Conservation (phyloP, 2,888 invertebrate species). For the Lepidocyrtoides sp. region DNA sequence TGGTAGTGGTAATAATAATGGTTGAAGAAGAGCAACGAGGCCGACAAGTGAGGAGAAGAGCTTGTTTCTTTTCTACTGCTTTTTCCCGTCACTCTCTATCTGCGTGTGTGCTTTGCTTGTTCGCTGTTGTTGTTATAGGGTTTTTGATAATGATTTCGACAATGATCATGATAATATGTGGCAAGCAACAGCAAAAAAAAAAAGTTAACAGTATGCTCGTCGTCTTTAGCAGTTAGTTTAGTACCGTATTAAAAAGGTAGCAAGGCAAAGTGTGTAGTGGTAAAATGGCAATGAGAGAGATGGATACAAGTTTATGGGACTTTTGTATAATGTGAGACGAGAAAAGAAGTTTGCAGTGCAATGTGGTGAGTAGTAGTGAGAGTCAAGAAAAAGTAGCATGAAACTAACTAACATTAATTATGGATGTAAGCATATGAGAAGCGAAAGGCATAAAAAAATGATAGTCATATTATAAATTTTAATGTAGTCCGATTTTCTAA, state of each 20-base stretch:
- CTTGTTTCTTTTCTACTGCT: background rate
- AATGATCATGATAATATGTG: background rate
- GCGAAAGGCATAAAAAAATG: too few relatives aligned
- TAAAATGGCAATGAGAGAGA: too few relatives aligned
- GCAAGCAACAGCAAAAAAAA: conserved; percentile 8
- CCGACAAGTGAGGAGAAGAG: background rate
- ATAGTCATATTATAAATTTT: too few relatives aligned
- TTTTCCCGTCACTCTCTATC: background rate
- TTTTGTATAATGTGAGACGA: too few relatives aligned
- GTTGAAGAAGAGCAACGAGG: background rate
- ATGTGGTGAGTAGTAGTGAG: too few relatives aligned
- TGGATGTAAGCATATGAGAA: too few relatives aligned
- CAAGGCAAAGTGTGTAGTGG: background rate
- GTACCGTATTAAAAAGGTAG: conserved; percentile 14
- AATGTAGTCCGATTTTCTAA: too few relatives aligned
- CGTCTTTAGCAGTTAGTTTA: background rate
- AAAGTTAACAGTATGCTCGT: conserved; percentile 28
- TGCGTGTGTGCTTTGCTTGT: background rate
- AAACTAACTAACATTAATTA: too few relatives aligned
- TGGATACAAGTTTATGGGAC: too few relatives aligned
- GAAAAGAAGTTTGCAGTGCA: too few relatives aligned
- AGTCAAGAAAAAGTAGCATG: too few relatives aligned
- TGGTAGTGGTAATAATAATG: background rate
- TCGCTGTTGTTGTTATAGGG: background rate
- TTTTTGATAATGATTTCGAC: conserved; percentile 7